These are phyloP conservation scores for Acrossocheilus fasciatus DNA, from an alignment of 2,797 vertebrate species.

Conservation along the genomic window DNA sequence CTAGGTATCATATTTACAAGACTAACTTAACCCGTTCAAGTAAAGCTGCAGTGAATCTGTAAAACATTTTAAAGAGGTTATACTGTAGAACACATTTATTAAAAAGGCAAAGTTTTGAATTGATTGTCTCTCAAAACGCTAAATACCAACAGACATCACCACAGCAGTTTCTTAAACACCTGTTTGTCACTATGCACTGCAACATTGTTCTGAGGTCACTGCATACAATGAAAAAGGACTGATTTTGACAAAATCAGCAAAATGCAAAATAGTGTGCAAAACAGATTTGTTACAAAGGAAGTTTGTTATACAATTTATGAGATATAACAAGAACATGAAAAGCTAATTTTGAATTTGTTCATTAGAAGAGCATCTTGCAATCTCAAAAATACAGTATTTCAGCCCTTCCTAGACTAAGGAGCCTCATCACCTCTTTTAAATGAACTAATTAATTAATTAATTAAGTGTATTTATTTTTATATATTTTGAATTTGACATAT, in stretches of 20 bases:
- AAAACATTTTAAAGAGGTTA: not conserved
- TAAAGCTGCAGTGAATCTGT: slow-evolving; percentile 3
- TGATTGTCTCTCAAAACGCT: not conserved
- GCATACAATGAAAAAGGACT: not conserved
- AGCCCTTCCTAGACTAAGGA: not conserved
- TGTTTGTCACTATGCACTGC: not conserved
- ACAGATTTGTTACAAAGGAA: not conserved
- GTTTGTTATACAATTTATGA: not conserved
- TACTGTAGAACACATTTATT: not conserved
- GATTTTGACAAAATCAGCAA: not conserved
- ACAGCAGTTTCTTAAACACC: slow-evolving; percentile 8
- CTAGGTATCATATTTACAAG: not conserved
- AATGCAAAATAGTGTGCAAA: not conserved
- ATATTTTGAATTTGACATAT: not conserved
- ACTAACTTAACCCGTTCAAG: not conserved
- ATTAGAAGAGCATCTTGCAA: too few species aligned
- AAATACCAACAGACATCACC: not conserved
- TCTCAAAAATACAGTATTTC: not conserved
- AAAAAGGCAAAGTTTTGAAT: not conserved
- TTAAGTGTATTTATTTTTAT: not conserved
- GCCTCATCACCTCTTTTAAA: not conserved
- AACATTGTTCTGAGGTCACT: not conserved
- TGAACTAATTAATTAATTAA: not conserved
- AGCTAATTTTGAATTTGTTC: not conserved
- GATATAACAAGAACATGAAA: not conserved